Evolutionary conservation across 2,797 vertebrate species (phyloP), one percentile per base, ranked within the genome.

Genomic region (Yasuhikotakia modesta): DNA sequence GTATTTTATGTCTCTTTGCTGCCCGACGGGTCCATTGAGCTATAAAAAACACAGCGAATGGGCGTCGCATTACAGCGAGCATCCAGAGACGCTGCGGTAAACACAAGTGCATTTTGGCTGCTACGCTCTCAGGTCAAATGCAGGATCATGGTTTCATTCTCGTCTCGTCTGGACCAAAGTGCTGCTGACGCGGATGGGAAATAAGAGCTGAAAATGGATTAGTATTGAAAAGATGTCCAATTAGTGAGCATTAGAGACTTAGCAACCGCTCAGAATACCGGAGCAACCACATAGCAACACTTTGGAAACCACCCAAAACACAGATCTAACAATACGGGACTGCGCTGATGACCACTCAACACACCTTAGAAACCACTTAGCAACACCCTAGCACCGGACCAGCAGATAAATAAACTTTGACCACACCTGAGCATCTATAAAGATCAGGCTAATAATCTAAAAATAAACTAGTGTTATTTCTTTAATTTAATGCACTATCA

Each of bases 81-180:
- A 53, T 67, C 73, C 73, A 65, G 69, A 24, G 43, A 61, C 5
- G 48, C 67, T 46, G 71, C 61, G 66, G 70, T 79, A 84, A 73
- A 84, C 73, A 74, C 52, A 32, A 70, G 10, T 2, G 13, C 66
- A 39, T 58, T 70, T 70, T 71, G 63, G 64, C 55, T 68, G 19
- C 45, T 45, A 57, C 22, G n/a, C 50, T 83, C 67, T 71, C 53
- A 46, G 48, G 27, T 75, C 61, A 66, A 2, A 66, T 65, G 19
- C 75, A 78, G 57, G 66, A 43, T 70, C 66, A 5, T 32, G 64
- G 48, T 27, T 67, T 50, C 52, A 16, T 22, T 53, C 24, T 63
- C 24, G 11, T 22, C 53, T 22, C 24, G 7, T 58, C 11, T 58
- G 57, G 57, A 30, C 5, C 24, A 58, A 27, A 58, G 55, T 58